phyloP scores from a whole-genome alignment of 2,888 invertebrate genomes.

The Deroplatys truncata region DNA sequence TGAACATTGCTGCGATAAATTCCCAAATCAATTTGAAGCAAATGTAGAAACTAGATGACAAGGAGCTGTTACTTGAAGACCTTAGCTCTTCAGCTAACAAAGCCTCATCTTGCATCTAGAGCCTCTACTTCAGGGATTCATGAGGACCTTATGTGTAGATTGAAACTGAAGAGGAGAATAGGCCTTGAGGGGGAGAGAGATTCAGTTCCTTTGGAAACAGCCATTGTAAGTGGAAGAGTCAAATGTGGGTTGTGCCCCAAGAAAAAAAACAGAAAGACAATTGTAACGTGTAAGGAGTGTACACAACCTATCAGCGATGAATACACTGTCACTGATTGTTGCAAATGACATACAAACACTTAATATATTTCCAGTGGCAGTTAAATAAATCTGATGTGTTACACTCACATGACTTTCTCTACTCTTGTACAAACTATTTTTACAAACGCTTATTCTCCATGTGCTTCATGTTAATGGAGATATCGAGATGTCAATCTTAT shows the following conservation, averaged over 20 bases:
- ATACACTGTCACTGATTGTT: background rate
- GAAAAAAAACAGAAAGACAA: background rate
- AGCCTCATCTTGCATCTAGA: background rate
- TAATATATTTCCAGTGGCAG: no score
- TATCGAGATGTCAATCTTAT: no score
- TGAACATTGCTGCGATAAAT: background rate
- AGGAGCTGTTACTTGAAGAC: background rate
- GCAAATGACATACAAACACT: background rate
- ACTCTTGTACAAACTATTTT: no score
- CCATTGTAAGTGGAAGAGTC: background rate
- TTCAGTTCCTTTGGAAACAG: background rate
- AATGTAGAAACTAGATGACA: background rate
- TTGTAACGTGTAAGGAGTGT: background rate
- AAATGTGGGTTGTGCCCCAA: background rate
- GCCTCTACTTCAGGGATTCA: background rate
- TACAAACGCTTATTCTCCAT: no score
- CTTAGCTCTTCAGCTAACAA: background rate
- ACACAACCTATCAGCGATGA: background rate
- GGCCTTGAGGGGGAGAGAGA: background rate
- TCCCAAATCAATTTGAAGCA: background rate
- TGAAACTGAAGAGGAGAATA: background rate
- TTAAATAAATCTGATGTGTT: no score
- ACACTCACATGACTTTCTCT: no score
- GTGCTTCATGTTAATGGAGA: no score
- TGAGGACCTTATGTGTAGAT: background rate